A percentile compares a stretch with the other conserved stretches of the same genome.
These are phyloP conservation scores for Meandrusa payeni DNA, from an alignment of 2,888 invertebrate genomes.

Conservation along the genomic window DNA sequence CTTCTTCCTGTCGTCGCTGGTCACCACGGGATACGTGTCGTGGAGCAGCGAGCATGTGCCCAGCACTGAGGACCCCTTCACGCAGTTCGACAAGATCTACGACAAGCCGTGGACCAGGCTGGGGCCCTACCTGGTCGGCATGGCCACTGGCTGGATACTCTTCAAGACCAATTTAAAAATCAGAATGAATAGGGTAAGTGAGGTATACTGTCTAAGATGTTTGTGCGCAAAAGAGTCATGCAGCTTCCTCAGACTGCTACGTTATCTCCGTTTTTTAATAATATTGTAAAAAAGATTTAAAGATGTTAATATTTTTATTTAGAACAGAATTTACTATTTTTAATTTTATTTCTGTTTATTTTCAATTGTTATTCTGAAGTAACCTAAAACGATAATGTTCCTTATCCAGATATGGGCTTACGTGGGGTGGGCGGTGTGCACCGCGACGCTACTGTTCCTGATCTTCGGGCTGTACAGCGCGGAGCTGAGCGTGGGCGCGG, in stretches of 20 bases:
- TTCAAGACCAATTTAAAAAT: slow-evolving; percentile 91
- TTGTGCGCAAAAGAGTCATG: too few species aligned
- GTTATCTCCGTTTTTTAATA: too few species aligned
- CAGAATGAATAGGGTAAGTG: slow-evolving; percentile 84
- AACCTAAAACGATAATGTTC: too few species aligned
- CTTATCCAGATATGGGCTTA: slow-evolving; percentile 81
- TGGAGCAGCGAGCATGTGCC: slow-evolving; percentile 90
- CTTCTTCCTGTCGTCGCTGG: slow-evolving; percentile 88
- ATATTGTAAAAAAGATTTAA: too few species aligned
- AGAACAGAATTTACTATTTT: too few species aligned
- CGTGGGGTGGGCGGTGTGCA: slow-evolving; percentile 86
- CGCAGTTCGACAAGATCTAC: slow-evolving; percentile 93
- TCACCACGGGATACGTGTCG: slow-evolving; percentile 90
- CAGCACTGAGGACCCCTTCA: slow-evolving; percentile 89
- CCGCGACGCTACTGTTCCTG: slow-evolving; percentile 84
- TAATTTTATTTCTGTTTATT: too few species aligned
- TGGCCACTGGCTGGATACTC: slow-evolving; percentile 90
- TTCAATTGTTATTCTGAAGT: too few species aligned
- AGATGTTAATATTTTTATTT: too few species aligned
- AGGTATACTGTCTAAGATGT: too few species aligned
- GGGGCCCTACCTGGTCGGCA: slow-evolving; percentile 92
- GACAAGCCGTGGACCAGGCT: slow-evolving; percentile 94
- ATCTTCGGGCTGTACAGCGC: slow-evolving; percentile 89
- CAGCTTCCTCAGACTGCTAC: too few species aligned
- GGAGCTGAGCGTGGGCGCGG: slow-evolving; percentile 84